Conservation (phyloP, 1,140 invertebrate species). For the Psix sp. region DNA sequence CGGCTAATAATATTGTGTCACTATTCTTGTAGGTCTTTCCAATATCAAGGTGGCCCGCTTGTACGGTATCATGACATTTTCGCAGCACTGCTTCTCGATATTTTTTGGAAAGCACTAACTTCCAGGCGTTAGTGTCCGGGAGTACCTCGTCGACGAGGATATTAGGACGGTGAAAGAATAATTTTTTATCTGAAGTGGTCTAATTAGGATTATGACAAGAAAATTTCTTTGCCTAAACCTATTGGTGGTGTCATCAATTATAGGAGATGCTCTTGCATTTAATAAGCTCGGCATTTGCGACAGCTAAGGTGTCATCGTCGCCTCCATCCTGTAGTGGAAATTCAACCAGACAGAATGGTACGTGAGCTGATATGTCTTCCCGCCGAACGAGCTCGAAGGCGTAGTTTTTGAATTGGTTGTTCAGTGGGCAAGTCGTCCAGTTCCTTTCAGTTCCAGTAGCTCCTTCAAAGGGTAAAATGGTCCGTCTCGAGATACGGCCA, state of each 20-base stretch:
- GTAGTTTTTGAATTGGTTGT: slow-evolving; percentile 66
- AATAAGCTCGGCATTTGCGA: too few species aligned
- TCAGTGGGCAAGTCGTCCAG: slow-evolving; percentile 73
- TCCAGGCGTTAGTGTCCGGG: slow-evolving; percentile 26
- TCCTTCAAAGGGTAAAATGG: slow-evolving; percentile 3
- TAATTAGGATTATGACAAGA: slow-evolving; percentile 22
- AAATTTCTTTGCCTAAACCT: not conserved
- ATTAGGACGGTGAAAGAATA: slow-evolving; percentile 19
- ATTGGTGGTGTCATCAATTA: slow-evolving; percentile 12
- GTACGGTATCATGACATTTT: slow-evolving; percentile 31
- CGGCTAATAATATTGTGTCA: slow-evolving; percentile 45
- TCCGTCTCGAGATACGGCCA: not conserved
- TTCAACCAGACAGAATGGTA: too few species aligned
- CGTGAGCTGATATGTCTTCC: slow-evolving; percentile 64
- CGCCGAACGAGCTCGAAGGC: slow-evolving; percentile 70
- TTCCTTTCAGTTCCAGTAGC: slow-evolving; percentile 1
- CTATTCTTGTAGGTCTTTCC: slow-evolving; percentile 42
- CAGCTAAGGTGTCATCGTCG: too few species aligned
- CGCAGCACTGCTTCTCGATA: not conserved
- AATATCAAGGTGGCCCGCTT: slow-evolving; percentile 43
- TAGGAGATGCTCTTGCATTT: too few species aligned
- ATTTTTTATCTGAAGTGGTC: slow-evolving; percentile 1
- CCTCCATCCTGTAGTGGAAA: too few species aligned
- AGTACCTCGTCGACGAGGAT: slow-evolving; percentile 1
- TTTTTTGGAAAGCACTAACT: slow-evolving; percentile 12